A percentile compares a stretch with the other conserved stretches of the same genome.
Evolutionary conservation across 1,140 invertebrate genomes (phyloP).

Genomic region (Euschistus heros): DNA sequence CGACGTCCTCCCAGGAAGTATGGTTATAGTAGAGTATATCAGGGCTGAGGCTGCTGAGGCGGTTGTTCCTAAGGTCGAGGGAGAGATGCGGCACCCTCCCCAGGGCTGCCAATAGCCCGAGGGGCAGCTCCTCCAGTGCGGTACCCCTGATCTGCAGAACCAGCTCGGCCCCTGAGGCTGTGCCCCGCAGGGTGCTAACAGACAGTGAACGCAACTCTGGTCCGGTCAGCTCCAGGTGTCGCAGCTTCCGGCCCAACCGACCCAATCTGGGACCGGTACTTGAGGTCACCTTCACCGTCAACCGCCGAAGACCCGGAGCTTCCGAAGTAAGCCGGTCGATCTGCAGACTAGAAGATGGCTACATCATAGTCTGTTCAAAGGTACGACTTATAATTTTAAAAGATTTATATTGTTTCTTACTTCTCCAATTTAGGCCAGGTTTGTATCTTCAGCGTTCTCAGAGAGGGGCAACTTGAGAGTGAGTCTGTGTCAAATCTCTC

Average conservation of each 20-base stretch:
- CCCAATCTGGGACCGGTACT: slow-evolving; percentile 21
- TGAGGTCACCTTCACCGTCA: slow-evolving; percentile 52
- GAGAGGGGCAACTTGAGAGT: slow-evolving; percentile 29
- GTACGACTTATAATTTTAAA: too few species aligned
- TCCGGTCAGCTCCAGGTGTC: slow-evolving; percentile 68
- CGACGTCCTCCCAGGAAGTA: slow-evolving; percentile 72
- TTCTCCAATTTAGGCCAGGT: slow-evolving; percentile 49
- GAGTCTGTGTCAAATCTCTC: slow-evolving; percentile 36
- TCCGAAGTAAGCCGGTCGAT: background rate
- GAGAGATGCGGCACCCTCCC: slow-evolving; percentile 60
- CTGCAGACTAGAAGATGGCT: background rate
- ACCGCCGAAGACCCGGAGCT: slow-evolving; percentile 39
- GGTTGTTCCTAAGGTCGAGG: slow-evolving; percentile 69
- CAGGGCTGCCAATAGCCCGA: slow-evolving; percentile 62
- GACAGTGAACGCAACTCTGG: slow-evolving; percentile 52
- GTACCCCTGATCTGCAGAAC: slow-evolving; percentile 64
- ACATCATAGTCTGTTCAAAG: too few species aligned
- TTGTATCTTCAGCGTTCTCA: slow-evolving; percentile 37
- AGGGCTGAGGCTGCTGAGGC: slow-evolving; percentile 64
- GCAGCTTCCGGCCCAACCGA: slow-evolving; percentile 58
- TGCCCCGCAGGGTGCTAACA: slow-evolving; percentile 52
- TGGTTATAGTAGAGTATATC: slow-evolving; percentile 77
- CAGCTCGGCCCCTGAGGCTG: slow-evolving; percentile 47
- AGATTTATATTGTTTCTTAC: background rate
- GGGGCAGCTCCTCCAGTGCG: slow-evolving; percentile 60